A percentile compares a stretch with the other conserved stretches of the same genome.
Evolutionary conservation across 2,797 vertebrate genomes (phyloP).

Genomic region (Sebastes dallii): DNA sequence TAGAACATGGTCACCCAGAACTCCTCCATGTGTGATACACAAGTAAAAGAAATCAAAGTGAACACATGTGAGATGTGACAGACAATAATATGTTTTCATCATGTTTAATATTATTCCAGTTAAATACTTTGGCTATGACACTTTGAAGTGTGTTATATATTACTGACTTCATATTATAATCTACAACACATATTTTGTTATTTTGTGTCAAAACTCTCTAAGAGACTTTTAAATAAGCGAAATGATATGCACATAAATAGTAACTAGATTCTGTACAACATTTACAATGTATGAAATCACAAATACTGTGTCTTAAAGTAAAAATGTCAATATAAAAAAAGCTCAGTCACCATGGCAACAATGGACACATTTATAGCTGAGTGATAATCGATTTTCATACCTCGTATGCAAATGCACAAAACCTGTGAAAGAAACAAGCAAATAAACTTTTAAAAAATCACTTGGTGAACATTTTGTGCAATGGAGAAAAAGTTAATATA

Average conservation of each 20-base stretch:
- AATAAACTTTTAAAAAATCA: slow-evolving; percentile 16
- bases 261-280: slow-evolving; percentile 82
- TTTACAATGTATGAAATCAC: slow-evolving; percentile 69
- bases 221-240: slow-evolving; percentile 64
- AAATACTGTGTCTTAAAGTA: slow-evolving; percentile 40
- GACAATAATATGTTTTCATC: neutral
- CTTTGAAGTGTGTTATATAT: slow-evolving; percentile 60
- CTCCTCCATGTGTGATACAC: slow-evolving; percentile 34
- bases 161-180: slow-evolving; percentile 53
- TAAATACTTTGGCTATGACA: slow-evolving; percentile 52
- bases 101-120: slow-evolving; percentile 24
- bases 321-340: slow-evolving; percentile 29
- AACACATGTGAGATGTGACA: slow-evolving; percentile 45
- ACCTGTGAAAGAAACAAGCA: slow-evolving; percentile 34
- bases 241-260: slow-evolving; percentile 79
- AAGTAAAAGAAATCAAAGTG: slow-evolving; percentile 33
- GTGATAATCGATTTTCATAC: slow-evolving; percentile 4
- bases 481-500: slow-evolving; percentile 60
- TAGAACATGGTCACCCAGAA: slow-evolving; percentile 69
- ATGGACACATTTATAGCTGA: slow-evolving; percentile 29
- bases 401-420: slow-evolving; percentile 36
- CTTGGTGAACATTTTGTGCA: slow-evolving; percentile 62
- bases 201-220: slow-evolving; percentile 73
- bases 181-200: slow-evolving; percentile 51
- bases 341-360: slow-evolving; percentile 29